phyloP scores from a whole-genome alignment of 1,140 invertebrate genomes.

The Rhysida immarginata region DNA sequence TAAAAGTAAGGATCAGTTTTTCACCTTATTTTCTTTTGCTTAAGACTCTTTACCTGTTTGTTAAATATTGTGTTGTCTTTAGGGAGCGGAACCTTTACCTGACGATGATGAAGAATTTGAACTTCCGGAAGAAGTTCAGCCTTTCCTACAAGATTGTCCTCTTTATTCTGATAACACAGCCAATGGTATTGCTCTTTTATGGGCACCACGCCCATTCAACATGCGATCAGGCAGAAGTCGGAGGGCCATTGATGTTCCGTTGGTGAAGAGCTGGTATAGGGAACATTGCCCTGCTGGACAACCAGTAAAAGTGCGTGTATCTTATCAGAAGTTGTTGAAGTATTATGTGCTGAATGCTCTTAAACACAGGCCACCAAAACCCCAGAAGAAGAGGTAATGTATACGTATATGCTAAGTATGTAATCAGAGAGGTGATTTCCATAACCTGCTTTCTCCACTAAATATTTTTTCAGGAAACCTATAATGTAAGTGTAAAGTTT shows the following conservation, averaged over 20 bases:
- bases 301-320: conserved; percentile 97
- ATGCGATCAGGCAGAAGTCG: conserved; percentile 68
- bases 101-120: conserved; percentile 94
- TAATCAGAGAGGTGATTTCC: no score
- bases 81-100: conserved; percentile 53
- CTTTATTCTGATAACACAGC: conserved; percentile 97
- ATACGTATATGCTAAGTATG: no score
- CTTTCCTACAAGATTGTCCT: conserved; percentile 86
- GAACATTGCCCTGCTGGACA: conserved; percentile 97
- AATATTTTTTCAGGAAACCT: no score
- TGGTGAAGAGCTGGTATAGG: conserved; percentile 91
- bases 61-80: not conserved
- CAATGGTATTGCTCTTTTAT: conserved; percentile 95
- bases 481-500: no score
- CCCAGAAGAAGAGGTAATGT: conserved; percentile 92
- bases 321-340: conserved; percentile 96
- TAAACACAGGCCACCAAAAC: conserved; percentile 92
- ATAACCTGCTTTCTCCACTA: no score
- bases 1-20: conserved; percentile 38
- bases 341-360: conserved; percentile 96
- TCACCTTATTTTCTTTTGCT: conserved; percentile 3
- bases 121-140: conserved; percentile 72
- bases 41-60: not conserved
- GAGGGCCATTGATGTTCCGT: conserved; percentile 86
- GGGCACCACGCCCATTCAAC: conserved; percentile 96